These are phyloP conservation scores for Pristis pectinata DNA, from an alignment of 2,797 vertebrate species.

Conservation along the genomic window DNA sequence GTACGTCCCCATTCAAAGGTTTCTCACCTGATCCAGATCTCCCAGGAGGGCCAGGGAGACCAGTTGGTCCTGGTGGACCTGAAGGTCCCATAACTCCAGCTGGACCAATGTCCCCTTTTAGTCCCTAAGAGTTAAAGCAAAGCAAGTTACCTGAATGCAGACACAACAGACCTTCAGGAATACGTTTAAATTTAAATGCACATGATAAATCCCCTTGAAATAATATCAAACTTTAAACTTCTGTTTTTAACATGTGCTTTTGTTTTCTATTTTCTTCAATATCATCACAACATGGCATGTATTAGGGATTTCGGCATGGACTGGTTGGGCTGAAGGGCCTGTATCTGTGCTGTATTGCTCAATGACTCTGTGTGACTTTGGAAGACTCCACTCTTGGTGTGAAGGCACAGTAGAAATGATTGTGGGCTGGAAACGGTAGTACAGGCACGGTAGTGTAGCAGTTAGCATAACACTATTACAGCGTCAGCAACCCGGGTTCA, in stretches of 20 bases:
- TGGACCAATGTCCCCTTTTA: slow-evolving; percentile 75
- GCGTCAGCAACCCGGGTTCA: too few relatives aligned
- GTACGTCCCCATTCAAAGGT: not conserved
- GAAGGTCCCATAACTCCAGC: slow-evolving; percentile 73
- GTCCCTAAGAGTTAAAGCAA: slow-evolving; percentile 63
- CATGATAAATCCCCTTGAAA: not conserved
- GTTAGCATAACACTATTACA: too few relatives aligned
- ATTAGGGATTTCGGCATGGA: too few relatives aligned
- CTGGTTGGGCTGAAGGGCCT: too few relatives aligned
- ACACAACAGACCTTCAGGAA: slow-evolving; percentile 26
- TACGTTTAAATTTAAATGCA: not conserved
- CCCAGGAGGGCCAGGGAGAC: slow-evolving; percentile 81
- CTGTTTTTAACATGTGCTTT: not conserved
- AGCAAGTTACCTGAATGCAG: slow-evolving; percentile 37
- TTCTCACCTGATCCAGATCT: slow-evolving; percentile 71
- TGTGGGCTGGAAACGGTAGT: too few relatives aligned
- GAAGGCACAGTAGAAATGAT: not conserved
- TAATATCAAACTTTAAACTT: not conserved
- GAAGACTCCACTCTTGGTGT: not conserved
- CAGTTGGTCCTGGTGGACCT: slow-evolving; percentile 77
- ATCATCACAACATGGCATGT: not conserved
- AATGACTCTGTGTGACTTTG: not conserved
- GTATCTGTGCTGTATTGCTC: too few relatives aligned
- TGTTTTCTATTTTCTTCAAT: not conserved
- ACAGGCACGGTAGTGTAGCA: too few relatives aligned